Evolutionary conservation across 2,797 vertebrate genomes (phyloP).

Genomic region (Gymnodraco acuticeps): DNA sequence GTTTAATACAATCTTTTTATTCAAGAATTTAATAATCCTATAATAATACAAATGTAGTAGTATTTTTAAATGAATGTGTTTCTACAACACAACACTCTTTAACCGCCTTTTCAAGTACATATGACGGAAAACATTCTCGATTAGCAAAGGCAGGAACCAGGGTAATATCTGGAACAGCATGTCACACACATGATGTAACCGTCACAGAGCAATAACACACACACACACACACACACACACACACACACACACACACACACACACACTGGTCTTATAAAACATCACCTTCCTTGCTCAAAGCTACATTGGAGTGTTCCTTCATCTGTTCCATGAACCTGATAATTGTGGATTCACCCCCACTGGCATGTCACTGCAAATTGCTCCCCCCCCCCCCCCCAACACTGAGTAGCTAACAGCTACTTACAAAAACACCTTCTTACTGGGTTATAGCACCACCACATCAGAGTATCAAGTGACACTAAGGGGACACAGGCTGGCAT

Average conservation of each 20-base stretch:
- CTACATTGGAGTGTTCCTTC: conserved; percentile 30
- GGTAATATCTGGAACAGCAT: conserved; percentile 1
- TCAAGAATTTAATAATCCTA: too few species aligned
- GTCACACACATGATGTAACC: conserved; percentile 7
- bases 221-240: too few species aligned
- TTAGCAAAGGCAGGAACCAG: not conserved
- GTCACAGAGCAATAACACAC: conserved; percentile 1
- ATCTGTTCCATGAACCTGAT: conserved; percentile 48
- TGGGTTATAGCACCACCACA: conserved; percentile 36
- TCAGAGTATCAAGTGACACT: conserved; percentile 20
- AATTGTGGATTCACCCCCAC: conserved; percentile 33
- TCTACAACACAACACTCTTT: not conserved
- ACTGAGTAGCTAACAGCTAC: conserved; percentile 16
- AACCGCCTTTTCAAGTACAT: not conserved
- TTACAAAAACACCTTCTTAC: conserved; percentile 22
- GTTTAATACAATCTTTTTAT: not conserved
- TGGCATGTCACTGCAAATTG: conserved; percentile 6
- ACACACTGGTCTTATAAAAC: conserved; percentile 23
- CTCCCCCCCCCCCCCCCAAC: conserved; percentile 9
- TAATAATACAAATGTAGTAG: too few species aligned
- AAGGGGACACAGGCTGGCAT: not conserved
- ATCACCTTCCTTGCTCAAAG: conserved; percentile 22
- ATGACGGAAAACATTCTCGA: conserved; percentile 1
- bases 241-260: not conserved
- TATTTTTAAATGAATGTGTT: not conserved